A percentile compares a stretch with the other conserved stretches of the same genome.
These are phyloP conservation scores for Rhingia campestris DNA, from an alignment of 2,888 invertebrate species.

Conservation along the genomic window DNA sequence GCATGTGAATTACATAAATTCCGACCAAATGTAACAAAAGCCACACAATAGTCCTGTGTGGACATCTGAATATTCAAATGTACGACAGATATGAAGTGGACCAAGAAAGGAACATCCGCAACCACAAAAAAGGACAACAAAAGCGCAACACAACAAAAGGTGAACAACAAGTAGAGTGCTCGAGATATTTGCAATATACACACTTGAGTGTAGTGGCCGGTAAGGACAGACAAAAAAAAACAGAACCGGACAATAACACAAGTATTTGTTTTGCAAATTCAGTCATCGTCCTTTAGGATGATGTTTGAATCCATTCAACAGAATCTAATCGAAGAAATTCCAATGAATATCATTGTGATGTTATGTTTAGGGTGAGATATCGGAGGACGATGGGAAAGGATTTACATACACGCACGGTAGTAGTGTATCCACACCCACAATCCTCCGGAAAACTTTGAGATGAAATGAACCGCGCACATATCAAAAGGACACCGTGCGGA, in stretches of 20 bases:
- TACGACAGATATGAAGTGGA: conserved; percentile 30
- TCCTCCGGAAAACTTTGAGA: not conserved
- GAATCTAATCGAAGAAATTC: conserved; percentile 48
- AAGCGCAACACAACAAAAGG: conserved; percentile 41
- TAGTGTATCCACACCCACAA: not conserved
- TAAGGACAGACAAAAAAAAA: conserved; percentile 7
- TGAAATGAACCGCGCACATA: not conserved
- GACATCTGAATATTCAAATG: conserved; percentile 71
- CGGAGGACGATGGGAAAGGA: not conserved
- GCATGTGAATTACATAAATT: conserved; percentile 74
- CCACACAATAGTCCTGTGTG: conserved; percentile 34
- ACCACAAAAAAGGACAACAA: conserved; percentile 55
- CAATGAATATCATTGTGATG: conserved; percentile 48
- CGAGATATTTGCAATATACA: conserved; percentile 57
- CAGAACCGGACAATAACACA: conserved; percentile 28
- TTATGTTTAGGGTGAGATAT: too few species aligned
- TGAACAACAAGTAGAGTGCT: conserved; percentile 55
- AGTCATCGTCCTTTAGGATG: conserved; percentile 47
- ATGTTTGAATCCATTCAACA: conserved; percentile 25
- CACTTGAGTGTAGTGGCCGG: conserved; percentile 25
- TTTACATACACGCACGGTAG: not conserved
- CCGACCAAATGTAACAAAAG: conserved; percentile 70
- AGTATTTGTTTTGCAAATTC: conserved; percentile 52
- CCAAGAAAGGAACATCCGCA: conserved; percentile 50
- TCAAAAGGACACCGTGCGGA: too few species aligned